A percentile compares a stretch with the other conserved stretches of the same genome.
phyloP scores from a whole-genome alignment of 1,140 invertebrate genomes.

The Diorhabda sublineata region DNA sequence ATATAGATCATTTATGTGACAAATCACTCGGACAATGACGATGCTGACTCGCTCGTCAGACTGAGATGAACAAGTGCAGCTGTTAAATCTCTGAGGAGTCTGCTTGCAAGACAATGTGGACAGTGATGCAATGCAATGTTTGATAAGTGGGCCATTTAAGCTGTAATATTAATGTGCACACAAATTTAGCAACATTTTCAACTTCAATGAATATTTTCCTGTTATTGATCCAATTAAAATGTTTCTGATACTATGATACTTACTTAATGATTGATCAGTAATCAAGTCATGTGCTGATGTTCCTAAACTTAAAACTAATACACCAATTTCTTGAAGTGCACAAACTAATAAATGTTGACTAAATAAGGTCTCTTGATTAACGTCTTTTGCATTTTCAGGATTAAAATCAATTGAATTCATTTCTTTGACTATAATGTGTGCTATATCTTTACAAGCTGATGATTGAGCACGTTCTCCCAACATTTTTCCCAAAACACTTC shows the following conservation, averaged over 20 bases:
- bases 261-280: slow-evolving; percentile 78
- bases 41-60: too few species aligned
- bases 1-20: too few species aligned
- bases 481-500: slow-evolving; percentile 86
- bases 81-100: too few species aligned
- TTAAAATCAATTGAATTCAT: slow-evolving; percentile 92
- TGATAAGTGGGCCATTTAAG: too few species aligned
- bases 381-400: slow-evolving; percentile 85
- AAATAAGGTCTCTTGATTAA: slow-evolving; percentile 84
- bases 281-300: slow-evolving; percentile 88
- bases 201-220: too few species aligned
- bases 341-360: slow-evolving; percentile 93
- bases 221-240: too few species aligned
- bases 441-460: slow-evolving; percentile 91
- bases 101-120: too few species aligned
- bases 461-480: slow-evolving; percentile 95
- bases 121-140: too few species aligned
- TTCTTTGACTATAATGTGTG: slow-evolving; percentile 86
- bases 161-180: too few species aligned
- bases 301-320: slow-evolving; percentile 79
- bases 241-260: slow-evolving; percentile 25
- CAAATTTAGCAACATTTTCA: too few species aligned
- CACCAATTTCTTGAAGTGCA: slow-evolving; percentile 88
- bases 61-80: too few species aligned
- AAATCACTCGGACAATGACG: too few species aligned